Evolutionary conservation across 2,888 invertebrate species (phyloP).

Genomic region (Bibio marci): DNA sequence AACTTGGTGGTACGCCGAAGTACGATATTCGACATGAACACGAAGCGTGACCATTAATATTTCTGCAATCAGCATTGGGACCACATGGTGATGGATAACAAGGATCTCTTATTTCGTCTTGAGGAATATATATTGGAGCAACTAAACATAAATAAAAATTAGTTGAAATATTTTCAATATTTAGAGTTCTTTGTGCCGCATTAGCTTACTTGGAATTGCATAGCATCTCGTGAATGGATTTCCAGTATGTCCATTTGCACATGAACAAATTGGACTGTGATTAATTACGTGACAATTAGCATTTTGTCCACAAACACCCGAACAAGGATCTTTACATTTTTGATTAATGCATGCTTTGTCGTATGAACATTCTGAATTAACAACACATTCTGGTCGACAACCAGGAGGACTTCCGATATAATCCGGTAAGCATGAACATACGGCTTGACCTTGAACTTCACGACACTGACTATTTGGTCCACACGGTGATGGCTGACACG

Average conservation of each 20-base stretch:
- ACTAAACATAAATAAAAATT: not conserved
- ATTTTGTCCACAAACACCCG: conserved; percentile 57
- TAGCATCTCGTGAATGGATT: conserved; percentile 48
- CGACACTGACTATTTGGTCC: conserved; percentile 68
- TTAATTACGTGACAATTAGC: conserved; percentile 62
- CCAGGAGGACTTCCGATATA: conserved; percentile 64
- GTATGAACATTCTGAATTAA: conserved; percentile 64
- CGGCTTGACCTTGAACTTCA: conserved; percentile 47
- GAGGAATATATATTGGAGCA: conserved; percentile 14
- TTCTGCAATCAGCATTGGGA: conserved; percentile 45
- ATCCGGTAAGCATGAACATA: conserved; percentile 57
- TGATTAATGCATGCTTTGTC: conserved; percentile 65
- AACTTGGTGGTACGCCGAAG: conserved; percentile 53
- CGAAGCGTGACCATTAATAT: conserved; percentile 37
- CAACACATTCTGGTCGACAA: conserved; percentile 69
- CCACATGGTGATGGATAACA: conserved; percentile 53
- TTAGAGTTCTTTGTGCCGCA: no score
- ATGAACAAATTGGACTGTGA: conserved; percentile 69
- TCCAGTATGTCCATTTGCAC: conserved; percentile 48
- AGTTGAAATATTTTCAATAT: no score
- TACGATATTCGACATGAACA: conserved; percentile 48
- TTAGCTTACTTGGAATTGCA: conserved; percentile 16
- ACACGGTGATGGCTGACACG: conserved; percentile 64
- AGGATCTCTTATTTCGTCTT: conserved; percentile 33
- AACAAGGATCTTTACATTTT: conserved; percentile 64